Conservation (phyloP, 2,797 vertebrate species). For the Muscicapa striata region DNA sequence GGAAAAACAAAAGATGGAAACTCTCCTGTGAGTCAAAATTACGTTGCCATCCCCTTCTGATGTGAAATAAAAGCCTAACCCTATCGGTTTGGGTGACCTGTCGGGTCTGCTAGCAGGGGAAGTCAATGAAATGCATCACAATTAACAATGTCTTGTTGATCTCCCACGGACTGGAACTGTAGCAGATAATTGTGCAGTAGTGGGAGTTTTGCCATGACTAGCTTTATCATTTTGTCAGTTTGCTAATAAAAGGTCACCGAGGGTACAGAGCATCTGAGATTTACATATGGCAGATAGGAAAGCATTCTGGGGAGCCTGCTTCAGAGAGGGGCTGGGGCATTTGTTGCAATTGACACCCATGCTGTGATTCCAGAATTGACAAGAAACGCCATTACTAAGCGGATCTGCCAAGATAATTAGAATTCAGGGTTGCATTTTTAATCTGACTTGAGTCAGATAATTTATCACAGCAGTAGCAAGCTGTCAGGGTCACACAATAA, state of each 20-base stretch:
- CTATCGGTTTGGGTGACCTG: constrained; percentile 50
- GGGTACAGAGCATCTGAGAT: constrained; percentile 74
- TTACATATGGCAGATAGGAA: constrained; percentile 80
- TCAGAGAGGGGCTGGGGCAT: constrained; percentile 45
- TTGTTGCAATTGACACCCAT: constrained; percentile 78
- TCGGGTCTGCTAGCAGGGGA: constrained; percentile 23
- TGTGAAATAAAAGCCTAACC: constrained; percentile 34
- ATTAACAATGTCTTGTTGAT: constrained; percentile 73
- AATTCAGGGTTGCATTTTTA: constrained; percentile 82
- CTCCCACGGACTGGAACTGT: constrained; percentile 72
- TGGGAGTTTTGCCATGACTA: constrained; percentile 75
- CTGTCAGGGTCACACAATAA: constrained; percentile 84
- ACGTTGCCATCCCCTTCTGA: constrained; percentile 26
- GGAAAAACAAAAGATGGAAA: background rate
- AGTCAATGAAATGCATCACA: constrained; percentile 77
- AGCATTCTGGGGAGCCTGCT: constrained; percentile 75
- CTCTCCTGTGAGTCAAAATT: constrained; percentile 31
- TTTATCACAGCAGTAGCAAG: constrained; percentile 84
- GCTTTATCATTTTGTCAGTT: constrained; percentile 84
- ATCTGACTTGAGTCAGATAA: constrained; percentile 83
- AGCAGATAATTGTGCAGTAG: constrained; percentile 74
- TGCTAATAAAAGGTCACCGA: constrained; percentile 83
- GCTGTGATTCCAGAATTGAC: constrained; percentile 82
- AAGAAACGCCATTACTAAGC: constrained; percentile 81
- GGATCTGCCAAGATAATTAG: constrained; percentile 83